Conservation (phyloP, 2,113 vertebrate species). For the Nothoprocta pentlandii region DNA sequence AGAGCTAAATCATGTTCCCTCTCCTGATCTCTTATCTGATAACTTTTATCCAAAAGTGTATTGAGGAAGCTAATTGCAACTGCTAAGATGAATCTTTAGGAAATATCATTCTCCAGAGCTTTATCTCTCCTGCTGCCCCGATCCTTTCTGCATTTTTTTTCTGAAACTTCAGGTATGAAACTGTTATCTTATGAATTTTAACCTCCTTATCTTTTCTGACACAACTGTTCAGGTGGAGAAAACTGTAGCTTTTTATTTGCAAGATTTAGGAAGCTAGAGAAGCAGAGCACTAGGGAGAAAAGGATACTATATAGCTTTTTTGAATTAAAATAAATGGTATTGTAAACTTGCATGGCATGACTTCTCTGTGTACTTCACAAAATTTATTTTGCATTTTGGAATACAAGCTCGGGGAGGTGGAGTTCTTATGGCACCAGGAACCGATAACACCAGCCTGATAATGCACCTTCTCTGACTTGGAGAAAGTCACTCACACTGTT, state of each 20-base stretch:
- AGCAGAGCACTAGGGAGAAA: neutral
- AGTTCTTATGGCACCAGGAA: neutral
- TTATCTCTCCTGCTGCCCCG: neutral
- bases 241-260: constrained; percentile 29
- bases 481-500: neutral
- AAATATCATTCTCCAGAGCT: constrained; percentile 9
- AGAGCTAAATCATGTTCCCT: constrained; percentile 2
- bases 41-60: constrained; percentile 39
- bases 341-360: neutral
- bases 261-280: neutral
- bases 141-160: neutral
- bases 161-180: neutral
- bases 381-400: neutral
- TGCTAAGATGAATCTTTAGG: constrained; percentile 18
- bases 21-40: neutral
- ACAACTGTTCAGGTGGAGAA: neutral
- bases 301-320: neutral
- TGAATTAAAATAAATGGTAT: neutral
- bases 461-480: neutral
- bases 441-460: neutral
- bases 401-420: neutral
- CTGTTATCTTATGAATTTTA: constrained; percentile 23
- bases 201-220: neutral
- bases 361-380: neutral
- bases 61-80: constrained; percentile 9